Percentiles rank a stretch among this genome's conserved stretches.
Evolutionary conservation across 1,140 invertebrate species (phyloP).

Genomic region (Cepaea nemoralis): DNA sequence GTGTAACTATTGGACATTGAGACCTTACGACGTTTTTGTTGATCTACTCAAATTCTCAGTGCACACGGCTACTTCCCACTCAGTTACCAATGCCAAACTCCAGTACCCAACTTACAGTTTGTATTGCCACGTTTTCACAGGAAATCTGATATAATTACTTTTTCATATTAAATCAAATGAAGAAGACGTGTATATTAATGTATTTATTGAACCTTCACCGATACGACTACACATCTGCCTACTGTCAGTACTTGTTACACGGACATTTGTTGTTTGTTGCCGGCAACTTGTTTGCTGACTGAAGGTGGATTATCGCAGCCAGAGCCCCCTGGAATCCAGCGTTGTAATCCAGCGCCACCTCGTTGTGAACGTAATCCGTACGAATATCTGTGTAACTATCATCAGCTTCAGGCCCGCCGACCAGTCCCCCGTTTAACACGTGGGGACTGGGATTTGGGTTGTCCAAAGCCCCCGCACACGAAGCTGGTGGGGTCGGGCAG

Average conservation of each 20-base stretch:
- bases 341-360: constrained; percentile 72
- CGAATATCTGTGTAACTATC: constrained; percentile 67
- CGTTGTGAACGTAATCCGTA: constrained; percentile 69
- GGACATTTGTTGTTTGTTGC: constrained; percentile 37
- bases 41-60: too few relatives aligned
- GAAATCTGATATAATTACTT: too few relatives aligned
- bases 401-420: constrained; percentile 70
- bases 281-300: constrained; percentile 28
- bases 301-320: constrained; percentile 29
- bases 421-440: constrained; percentile 70
- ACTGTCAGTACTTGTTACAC: constrained; percentile 5
- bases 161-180: too few relatives aligned
- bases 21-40: too few relatives aligned
- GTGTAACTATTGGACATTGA: too few relatives aligned
- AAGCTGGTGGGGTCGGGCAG: constrained; percentile 27
- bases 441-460: constrained; percentile 60
- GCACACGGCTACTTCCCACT: too few relatives aligned
- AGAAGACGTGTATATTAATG: too few relatives aligned
- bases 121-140: too few relatives aligned
- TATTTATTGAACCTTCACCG: too few relatives aligned
- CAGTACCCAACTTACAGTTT: too few relatives aligned
- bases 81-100: too few relatives aligned
- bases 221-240: too few relatives aligned
- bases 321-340: constrained; percentile 67
- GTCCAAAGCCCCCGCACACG: constrained; percentile 45